Base-by-base conservation (phyloP, 1,140 invertebrate genomes). In the Pogonomyrmex californicus region DNA sequence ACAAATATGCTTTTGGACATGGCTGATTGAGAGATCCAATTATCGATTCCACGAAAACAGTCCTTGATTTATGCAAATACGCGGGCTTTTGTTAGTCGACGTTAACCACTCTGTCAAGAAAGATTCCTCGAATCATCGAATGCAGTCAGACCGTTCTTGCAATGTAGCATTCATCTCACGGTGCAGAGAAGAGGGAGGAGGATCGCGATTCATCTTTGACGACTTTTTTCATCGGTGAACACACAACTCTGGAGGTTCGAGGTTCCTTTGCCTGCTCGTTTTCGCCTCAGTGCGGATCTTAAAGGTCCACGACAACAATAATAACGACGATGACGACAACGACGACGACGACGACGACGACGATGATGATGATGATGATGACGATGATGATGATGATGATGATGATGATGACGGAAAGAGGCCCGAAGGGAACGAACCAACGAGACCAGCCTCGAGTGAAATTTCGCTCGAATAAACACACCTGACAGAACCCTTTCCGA, bases 381-480 rank as follows among this genome's bases (percentile, higher is more conserved):
- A 54, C 14, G 17, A 17, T 44, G 41, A 7, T 7, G 41, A 7
- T 7, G 17, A 17, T 9, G 65, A 14, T 12, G 73, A 60, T 7
- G 56, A 60, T 3, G 33, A 38, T 12, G 47, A 51, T 36, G 41
- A 51, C 56, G 81, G 14, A 38, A 63, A 62, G 33, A 65, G 44
- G 47, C 44, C 30, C 47, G 77, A 54, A 54, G 47, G 23, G 38
- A 58, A 63, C 41, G n/a, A 51, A 76, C 41, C 30, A 58, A 47
- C 78, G 54, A 82, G 54, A 82, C 63, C 58, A 30, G 70, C 33
- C 66, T 83, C 30, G 56, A 86, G 58, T 82, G 77, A 89, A 90
- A 90, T 90, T 90, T 89, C 77, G 85, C 87, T 87, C 70, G 85
- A 88, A 83, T 89, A 89, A 90, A 71, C 87, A 86, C 76, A 79